Conservation (phyloP, 2,113 vertebrate species). For the Bungarus multicinctus region DNA sequence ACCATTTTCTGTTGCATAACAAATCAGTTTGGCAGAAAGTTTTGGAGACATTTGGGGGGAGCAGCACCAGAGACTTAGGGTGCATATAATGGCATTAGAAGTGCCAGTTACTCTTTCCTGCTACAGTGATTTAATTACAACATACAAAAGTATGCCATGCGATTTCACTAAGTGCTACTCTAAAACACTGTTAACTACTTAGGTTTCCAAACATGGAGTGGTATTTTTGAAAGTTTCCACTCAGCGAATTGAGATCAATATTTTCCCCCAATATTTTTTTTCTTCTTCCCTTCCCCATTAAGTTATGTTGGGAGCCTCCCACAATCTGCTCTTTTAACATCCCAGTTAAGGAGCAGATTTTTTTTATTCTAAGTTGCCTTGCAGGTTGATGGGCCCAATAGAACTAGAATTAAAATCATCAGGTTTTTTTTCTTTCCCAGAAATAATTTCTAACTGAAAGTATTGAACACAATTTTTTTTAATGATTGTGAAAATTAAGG, state of each 20-base stretch:
- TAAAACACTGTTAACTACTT: not conserved
- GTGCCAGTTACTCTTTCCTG: not conserved
- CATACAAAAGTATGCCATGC: slow-evolving; percentile 18
- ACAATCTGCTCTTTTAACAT: not conserved
- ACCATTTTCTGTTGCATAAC: not conserved
- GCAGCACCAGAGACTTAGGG: not conserved
- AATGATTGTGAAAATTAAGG: not conserved
- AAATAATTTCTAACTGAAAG: not conserved
- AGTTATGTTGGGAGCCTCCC: not conserved
- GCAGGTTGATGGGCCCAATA: not conserved
- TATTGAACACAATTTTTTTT: not conserved
- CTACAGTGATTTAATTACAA: not conserved
- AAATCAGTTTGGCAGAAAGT: not conserved
- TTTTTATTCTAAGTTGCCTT: not conserved
- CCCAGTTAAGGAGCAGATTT: not conserved
- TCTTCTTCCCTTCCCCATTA: not conserved
- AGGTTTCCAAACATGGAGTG: slow-evolving; percentile 43
- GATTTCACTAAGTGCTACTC: slow-evolving; percentile 14
- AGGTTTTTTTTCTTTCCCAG: not conserved
- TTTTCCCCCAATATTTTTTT: not conserved
- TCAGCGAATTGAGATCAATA: slow-evolving; percentile 39
- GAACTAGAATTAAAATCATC: not conserved
- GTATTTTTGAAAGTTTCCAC: slow-evolving; percentile 55
- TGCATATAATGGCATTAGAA: not conserved
- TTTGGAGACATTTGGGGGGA: not conserved